phyloP scores from a whole-genome alignment of 1,140 invertebrate genomes.

The Patella vulgata region DNA sequence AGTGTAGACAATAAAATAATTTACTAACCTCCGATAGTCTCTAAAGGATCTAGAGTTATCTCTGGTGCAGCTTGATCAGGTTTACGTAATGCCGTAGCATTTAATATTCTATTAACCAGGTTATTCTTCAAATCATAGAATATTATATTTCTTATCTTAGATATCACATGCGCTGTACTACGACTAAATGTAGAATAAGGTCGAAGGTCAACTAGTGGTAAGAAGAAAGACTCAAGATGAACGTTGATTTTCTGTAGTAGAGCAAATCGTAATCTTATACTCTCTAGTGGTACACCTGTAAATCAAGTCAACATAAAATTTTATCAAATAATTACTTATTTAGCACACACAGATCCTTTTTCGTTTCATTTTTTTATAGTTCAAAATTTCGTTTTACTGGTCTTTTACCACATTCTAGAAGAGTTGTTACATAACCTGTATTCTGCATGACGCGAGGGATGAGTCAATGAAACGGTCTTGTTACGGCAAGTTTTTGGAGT shows the following conservation, averaged over 20 bases:
- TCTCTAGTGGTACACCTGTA: conserved; percentile 61
- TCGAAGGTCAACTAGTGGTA: conserved; percentile 63
- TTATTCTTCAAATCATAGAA: conserved; percentile 62
- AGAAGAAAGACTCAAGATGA: conserved; percentile 59
- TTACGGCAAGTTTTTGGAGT: too few relatives aligned
- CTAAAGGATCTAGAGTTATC: conserved; percentile 62
- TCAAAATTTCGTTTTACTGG: too few relatives aligned
- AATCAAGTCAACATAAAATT: too few relatives aligned
- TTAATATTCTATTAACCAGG: conserved; percentile 61
- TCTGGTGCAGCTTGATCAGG: conserved; percentile 65
- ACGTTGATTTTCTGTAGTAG: conserved; percentile 63
- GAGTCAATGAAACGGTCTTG: too few relatives aligned
- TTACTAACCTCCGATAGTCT: conserved; percentile 55
- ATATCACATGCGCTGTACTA: conserved; percentile 54
- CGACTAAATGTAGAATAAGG: conserved; percentile 53
- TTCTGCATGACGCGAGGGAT: too few relatives aligned
- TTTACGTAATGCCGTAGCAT: conserved; percentile 62
- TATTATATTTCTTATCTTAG: conserved; percentile 50
- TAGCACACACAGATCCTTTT: too few relatives aligned
- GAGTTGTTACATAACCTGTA: too few relatives aligned
- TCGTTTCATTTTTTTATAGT: too few relatives aligned
- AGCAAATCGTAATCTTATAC: conserved; percentile 62
- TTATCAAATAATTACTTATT: too few relatives aligned
- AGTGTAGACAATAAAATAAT: too few relatives aligned
- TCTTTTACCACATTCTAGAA: too few relatives aligned